A percentile compares a stretch with the other conserved stretches of the same genome.
phyloP scores from a whole-genome alignment of 1,140 invertebrate genomes.

The Zaprionus kolodkinae region DNA sequence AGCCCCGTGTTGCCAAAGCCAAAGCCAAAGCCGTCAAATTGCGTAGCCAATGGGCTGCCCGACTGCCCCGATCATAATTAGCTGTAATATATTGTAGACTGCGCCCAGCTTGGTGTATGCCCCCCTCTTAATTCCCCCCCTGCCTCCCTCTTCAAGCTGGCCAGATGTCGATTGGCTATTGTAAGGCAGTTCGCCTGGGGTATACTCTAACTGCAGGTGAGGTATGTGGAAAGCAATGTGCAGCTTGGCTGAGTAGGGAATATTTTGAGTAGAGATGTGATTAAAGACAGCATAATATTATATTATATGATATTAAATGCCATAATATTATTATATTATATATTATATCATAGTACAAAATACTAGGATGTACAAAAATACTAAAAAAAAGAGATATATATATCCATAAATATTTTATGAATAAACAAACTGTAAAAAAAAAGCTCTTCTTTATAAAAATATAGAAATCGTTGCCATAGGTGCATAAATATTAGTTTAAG shows the following conservation, averaged over 20 bases:
- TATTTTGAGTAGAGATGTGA: background rate
- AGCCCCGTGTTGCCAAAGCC: slow-evolving; percentile 45
- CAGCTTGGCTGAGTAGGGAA: background rate
- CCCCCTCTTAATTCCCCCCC: background rate
- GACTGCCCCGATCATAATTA: slow-evolving; percentile 64
- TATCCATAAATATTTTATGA: too few species aligned
- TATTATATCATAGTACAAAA: too few species aligned
- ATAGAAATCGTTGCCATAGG: too few species aligned
- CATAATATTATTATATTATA: too few species aligned
- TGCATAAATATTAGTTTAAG: too few species aligned
- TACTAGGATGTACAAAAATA: too few species aligned
- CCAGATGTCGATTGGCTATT: slow-evolving; percentile 21
- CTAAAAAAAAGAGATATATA: too few species aligned
- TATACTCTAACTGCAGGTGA: slow-evolving; percentile 8
- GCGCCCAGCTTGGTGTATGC: slow-evolving; percentile 14
- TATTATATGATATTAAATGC: too few species aligned
- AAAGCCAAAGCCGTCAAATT: slow-evolving; percentile 51
- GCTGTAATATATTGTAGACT: slow-evolving; percentile 67
- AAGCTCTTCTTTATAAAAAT: too few species aligned
- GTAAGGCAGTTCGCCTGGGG: slow-evolving; percentile 1
- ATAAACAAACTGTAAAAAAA: too few species aligned
- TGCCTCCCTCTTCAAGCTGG: background rate
- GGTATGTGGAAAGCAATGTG: background rate
- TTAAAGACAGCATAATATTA: too few species aligned
- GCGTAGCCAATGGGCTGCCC: slow-evolving; percentile 57